Base-by-base conservation (phyloP, 2,888 invertebrate genomes). In the Conomelus anceps region DNA sequence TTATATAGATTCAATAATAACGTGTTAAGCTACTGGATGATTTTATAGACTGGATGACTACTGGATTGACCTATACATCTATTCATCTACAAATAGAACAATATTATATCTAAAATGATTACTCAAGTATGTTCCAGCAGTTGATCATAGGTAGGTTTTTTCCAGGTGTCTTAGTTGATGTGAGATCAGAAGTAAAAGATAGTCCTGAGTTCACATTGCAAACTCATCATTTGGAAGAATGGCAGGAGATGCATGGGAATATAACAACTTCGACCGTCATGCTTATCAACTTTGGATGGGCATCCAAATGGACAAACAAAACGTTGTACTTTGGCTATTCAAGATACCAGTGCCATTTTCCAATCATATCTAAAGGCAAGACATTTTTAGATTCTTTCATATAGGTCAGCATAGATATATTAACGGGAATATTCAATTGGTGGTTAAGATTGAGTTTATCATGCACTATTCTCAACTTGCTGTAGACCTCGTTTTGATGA, bases 221-320 rank as follows among this genome's bases (percentile, higher is more conserved):
- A 22, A 91, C 89, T 3, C 24, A 89, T 22, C 90, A 91, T 86
- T 89, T 92, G 84, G 88, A 86, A n/a, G 88, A 91, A 26, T 92
- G 92, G 92, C 91, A 91, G 26, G 26, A 88, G n/a, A 85, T 26
- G 11, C 87, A 92, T 88, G 92, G 92, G 23, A 89, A 86, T 63
- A 88, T 92, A 17, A 91, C 91, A 1, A 34, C 90, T 23, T 89
- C 90, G 34, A 87, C 89, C 63, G 91, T 92, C 13, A 84, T 92
- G 4, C 90, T 92, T 6, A 89, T 92, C 13, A 90, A 91, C 29
- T 92, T 92, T 88, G 92, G 92, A 4, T 92, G 92, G 92, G 90
- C 91, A 4, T 34, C 88, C 13, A 90, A 88, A n/a, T 91, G 91
- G 86, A 34, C 89, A 11, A 88, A 91, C 88, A 89, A 89, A 87